phyloP scores from a whole-genome alignment of 2,113 vertebrate genomes.

The Dipodomys spectabilis region DNA sequence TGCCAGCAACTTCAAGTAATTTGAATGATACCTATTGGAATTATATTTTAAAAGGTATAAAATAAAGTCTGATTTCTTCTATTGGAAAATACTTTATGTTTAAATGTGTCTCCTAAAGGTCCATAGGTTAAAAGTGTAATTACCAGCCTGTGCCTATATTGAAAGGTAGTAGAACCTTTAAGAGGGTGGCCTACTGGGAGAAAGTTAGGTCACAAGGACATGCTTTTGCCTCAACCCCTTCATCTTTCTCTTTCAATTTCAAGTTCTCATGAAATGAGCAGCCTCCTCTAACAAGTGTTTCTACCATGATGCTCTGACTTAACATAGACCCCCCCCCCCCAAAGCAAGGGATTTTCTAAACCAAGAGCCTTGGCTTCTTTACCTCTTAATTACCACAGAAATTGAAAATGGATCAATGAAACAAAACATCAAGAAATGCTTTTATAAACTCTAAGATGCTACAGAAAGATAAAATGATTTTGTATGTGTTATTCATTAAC shows the following conservation, averaged over 20 bases:
- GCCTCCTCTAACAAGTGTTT: neutral
- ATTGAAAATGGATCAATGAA: neutral
- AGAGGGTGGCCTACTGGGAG: neutral
- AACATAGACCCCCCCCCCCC: neutral
- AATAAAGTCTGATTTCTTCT: neutral
- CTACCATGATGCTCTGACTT: neutral
- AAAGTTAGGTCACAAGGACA: neutral
- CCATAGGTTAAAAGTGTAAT: neutral
- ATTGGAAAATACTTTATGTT: neutral
- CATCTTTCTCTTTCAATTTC: neutral
- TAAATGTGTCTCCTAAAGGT: neutral
- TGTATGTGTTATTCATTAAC: neutral
- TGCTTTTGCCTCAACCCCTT: neutral
- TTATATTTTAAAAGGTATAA: conserved; percentile 39
- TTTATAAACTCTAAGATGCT: neutral
- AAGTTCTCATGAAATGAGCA: neutral
- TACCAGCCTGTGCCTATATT: neutral
- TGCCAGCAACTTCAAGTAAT: neutral
- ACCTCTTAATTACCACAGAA: neutral
- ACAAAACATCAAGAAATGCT: neutral
- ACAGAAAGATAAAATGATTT: neutral
- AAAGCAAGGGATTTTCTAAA: neutral
- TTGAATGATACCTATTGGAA: neutral
- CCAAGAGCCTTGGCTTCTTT: neutral
- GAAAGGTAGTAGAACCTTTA: neutral